phyloP scores from a whole-genome alignment of 1,140 invertebrate species.

The Pseudomyrmex pallidus region DNA sequence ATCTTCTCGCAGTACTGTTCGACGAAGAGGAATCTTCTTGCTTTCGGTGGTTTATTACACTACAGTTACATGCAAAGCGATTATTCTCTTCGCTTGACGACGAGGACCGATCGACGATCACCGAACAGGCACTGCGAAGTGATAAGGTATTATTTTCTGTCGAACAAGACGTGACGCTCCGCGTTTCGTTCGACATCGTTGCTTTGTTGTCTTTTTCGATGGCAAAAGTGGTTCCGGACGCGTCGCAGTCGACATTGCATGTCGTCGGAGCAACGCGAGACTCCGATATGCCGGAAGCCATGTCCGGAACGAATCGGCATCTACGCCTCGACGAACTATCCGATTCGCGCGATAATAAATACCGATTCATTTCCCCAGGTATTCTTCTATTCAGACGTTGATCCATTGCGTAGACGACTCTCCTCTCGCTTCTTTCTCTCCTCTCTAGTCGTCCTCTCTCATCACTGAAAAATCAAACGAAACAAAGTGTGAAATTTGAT shows the following conservation, averaged over 20 bases:
- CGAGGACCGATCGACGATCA: slow-evolving; percentile 9
- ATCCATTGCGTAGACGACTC: too few relatives aligned
- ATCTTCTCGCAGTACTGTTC: slow-evolving; percentile 39
- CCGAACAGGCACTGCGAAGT: slow-evolving; percentile 17
- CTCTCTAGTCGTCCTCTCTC: slow-evolving; percentile 35
- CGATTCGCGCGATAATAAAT: slow-evolving; percentile 19
- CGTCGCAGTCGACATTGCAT: slow-evolving; percentile 26
- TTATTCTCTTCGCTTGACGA: slow-evolving; percentile 35
- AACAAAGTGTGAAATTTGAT: slow-evolving; percentile 6
- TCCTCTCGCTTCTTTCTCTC: too few relatives aligned
- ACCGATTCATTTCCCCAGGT: slow-evolving; percentile 66
- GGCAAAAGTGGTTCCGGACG: neutral
- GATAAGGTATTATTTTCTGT: neutral
- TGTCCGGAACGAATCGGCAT: slow-evolving; percentile 4
- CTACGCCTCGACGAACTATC: slow-evolving; percentile 15
- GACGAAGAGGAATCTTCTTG: slow-evolving; percentile 4
- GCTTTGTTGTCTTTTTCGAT: slow-evolving; percentile 3
- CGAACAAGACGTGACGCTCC: slow-evolving; percentile 12
- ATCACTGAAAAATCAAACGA: slow-evolving; percentile 70
- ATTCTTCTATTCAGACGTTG: slow-evolving; percentile 36
- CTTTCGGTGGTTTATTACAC: slow-evolving; percentile 48
- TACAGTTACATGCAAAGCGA: slow-evolving; percentile 39
- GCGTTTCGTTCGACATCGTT: slow-evolving; percentile 37
- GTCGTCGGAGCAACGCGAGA: slow-evolving; percentile 6
- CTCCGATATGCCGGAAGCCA: slow-evolving; percentile 37